Conservation (phyloP, 1,140 invertebrate species). For the Heliothis virescens region DNA sequence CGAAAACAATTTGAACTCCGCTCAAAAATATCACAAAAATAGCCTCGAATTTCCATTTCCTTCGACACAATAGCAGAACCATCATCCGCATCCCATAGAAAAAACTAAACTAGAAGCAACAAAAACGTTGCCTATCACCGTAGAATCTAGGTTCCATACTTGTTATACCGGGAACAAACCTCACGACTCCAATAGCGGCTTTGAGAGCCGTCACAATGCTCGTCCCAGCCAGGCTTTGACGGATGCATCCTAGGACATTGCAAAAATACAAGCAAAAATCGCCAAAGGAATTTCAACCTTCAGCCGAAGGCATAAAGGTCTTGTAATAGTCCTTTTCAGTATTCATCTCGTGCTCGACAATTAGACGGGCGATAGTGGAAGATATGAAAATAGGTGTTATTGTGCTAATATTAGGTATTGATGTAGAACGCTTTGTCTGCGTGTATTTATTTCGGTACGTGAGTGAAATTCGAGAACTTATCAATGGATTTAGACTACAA, state of each 20-base stretch:
- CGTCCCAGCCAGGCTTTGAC: constrained; percentile 53
- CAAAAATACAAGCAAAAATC: constrained; percentile 31
- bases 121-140: constrained; percentile 44
- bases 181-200: constrained; percentile 47
- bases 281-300: constrained; percentile 39
- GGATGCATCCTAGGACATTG: constrained; percentile 51
- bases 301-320: background rate
- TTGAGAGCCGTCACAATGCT: constrained; percentile 57
- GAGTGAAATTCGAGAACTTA: constrained; percentile 27
- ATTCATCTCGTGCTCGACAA: constrained; percentile 56
- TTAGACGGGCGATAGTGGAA: constrained; percentile 52
- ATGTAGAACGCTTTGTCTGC: constrained; percentile 10
- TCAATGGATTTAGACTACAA: background rate
- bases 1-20: no score
- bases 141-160: constrained; percentile 47
- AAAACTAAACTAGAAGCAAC: constrained; percentile 11
- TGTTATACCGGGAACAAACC: constrained; percentile 51
- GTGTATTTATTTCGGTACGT: constrained; percentile 19
- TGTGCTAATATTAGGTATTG: constrained; percentile 12
- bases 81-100: constrained; percentile 19
- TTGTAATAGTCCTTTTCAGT: constrained; percentile 27
- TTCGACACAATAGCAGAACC: background rate
- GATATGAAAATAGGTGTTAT: constrained; percentile 51
- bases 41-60: background rate
- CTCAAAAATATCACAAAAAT: background rate